Percentiles rank a stretch among this genome's conserved stretches.
Evolutionary conservation across 2,113 vertebrate genomes (phyloP).

Genomic region (Regulus satrapa): DNA sequence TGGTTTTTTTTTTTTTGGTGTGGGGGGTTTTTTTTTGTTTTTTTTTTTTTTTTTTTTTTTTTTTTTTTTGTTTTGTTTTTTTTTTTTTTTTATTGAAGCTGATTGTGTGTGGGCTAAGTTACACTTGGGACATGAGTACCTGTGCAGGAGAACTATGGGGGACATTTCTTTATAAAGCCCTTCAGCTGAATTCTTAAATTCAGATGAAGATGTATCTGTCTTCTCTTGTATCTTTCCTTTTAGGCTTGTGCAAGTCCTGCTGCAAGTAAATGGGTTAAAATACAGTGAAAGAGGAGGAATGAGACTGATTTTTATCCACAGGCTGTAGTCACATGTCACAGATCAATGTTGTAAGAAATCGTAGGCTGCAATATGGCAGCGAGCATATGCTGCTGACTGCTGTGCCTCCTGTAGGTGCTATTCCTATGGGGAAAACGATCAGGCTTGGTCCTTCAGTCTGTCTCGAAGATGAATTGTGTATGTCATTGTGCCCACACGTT

Average conservation of each 20-base stretch:
- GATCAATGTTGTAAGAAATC: neutral
- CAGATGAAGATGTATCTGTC: neutral
- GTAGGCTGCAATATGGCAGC: neutral
- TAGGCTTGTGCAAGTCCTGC: neutral
- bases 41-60: too few relatives aligned
- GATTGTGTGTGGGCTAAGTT: neutral
- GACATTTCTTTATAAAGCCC: neutral
- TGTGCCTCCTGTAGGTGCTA: neutral
- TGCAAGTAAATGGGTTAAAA: neutral
- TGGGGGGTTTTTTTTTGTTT: too few relatives aligned
- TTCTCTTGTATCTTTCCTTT: neutral
- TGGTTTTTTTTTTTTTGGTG: neutral
- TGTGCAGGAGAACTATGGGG: neutral
- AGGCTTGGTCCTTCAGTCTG: neutral
- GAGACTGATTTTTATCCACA: neutral
- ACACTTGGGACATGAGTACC: neutral
- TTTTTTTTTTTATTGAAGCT: neutral
- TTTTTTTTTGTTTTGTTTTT: too few relatives aligned
- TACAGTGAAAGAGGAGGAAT: neutral
- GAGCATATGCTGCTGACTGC: neutral
- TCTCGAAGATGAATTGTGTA: neutral
- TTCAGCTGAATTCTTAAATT: neutral
- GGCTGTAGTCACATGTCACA: neutral
- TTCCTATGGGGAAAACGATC: neutral
- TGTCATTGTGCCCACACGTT: neutral